phyloP scores from a whole-genome alignment of 2,888 invertebrate genomes.

The Morpho helenor region DNA sequence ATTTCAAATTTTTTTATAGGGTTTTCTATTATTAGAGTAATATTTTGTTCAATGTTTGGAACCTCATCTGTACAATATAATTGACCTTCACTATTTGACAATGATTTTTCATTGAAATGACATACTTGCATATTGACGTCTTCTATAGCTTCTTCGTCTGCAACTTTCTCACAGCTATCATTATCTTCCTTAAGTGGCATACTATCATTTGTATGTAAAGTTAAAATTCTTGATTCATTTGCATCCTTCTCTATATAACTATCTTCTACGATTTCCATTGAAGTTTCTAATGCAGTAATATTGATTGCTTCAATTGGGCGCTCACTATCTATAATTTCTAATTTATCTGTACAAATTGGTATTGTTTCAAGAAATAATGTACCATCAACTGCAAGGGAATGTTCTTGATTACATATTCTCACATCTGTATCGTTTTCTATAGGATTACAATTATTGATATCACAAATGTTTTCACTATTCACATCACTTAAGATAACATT shows the following conservation, averaged over 20 bases:
- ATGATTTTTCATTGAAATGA: too few species aligned
- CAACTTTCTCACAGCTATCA: too few species aligned
- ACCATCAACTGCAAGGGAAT: background rate
- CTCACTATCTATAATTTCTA: constrained; percentile 1
- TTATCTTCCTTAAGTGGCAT: too few species aligned
- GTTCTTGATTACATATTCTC: background rate
- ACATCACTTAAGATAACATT: constrained; percentile 10
- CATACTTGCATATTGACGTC: too few species aligned
- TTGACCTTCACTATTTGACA: background rate
- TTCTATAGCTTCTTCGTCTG: too few species aligned
- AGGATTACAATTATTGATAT: background rate
- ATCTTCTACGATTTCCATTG: background rate
- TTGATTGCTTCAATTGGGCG: background rate
- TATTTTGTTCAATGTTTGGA: background rate
- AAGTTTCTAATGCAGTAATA: background rate
- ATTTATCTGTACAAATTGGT: background rate
- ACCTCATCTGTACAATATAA: background rate
- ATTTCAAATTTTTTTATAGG: too few species aligned
- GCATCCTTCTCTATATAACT: constrained; percentile 1
- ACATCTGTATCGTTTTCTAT: too few species aligned
- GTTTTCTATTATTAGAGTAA: background rate
- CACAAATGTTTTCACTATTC: background rate
- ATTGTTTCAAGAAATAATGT: background rate
- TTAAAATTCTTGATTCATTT: background rate
- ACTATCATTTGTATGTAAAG: too few species aligned